Base-by-base conservation (phyloP, 1,140 invertebrate genomes). In the Potamilus streckersoni region DNA sequence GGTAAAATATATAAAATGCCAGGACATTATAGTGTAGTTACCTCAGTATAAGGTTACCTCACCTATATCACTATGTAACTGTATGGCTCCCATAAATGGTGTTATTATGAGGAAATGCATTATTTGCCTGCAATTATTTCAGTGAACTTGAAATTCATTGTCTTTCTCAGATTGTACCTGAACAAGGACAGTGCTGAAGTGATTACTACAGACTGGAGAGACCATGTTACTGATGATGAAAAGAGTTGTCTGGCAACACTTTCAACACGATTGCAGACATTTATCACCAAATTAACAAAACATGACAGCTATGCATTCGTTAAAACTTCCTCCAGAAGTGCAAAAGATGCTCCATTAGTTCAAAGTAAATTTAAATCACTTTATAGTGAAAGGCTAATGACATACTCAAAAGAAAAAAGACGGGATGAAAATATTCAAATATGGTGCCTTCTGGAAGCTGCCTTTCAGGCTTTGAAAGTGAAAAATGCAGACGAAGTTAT, bases 241-340 rank as follows among this genome's bases (percentile, higher is more conserved):
- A 74, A 72, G 20, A 19, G 65, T 15, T 60, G 63, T 61, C 49
- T 87, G 49, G 63, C 75, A 17, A 64, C 67, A 0, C 59, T 87
- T 56, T 64, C 64, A 16, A 23, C 70, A 15, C 64, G 79, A 56
- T 75, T 87, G 8, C 78, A 84, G 20, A 70, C 56, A 56, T 75
- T 71, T 17, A 85, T 87, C 79, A 57, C 78, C 14, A 65, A 73
- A 55, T 86, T 80, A 64, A 79, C 80, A 6, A 63, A 69, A 61
- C 73, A 76, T 5, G 79, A 76, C 15, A 76, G 79, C 19, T 85
- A 73, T 76, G 83, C 81, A 19, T 87, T 87, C 78, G 84, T 86
- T 16, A 87, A 87, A 80, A 82, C 83, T 1, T 87, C 86, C 19
- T 83, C 80, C 38, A 70, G 86, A 31, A 87, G 86, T 79, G 82